Conservation (phyloP, 2,113 vertebrate genomes). For the Hemichromis elongatus region DNA sequence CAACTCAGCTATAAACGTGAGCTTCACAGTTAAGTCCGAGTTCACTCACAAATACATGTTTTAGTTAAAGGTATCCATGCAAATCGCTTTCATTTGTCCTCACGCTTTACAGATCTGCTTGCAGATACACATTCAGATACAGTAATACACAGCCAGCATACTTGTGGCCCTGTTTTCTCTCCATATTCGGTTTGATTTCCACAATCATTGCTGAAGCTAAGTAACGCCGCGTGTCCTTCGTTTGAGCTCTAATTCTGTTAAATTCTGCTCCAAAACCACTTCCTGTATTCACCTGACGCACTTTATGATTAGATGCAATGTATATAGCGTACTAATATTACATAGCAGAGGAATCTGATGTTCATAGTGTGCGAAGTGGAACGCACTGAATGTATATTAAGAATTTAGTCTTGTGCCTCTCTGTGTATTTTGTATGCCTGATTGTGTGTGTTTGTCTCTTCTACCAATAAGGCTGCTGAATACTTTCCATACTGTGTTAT, state of each 20-base stretch:
- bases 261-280: not conserved
- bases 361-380: not conserved
- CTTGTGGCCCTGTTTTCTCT: not conserved
- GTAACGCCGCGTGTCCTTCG: not conserved
- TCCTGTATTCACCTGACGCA: constrained; percentile 5
- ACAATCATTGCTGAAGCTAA: not conserved
- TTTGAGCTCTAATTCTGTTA: fast-evolving
- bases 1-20: not conserved
- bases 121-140: not conserved
- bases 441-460: not conserved
- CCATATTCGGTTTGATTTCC: not conserved
- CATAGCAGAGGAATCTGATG: not conserved
- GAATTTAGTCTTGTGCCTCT: constrained; percentile 32
- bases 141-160: not conserved
- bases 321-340: not conserved
- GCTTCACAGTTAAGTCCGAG: not conserved
- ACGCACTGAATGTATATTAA: constrained; percentile 35
- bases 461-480: not conserved
- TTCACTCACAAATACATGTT: not conserved
- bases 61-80: not conserved
- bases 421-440: not conserved
- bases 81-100: not conserved
- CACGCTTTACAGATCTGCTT: not conserved
- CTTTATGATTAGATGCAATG: not conserved
- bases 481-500: not conserved